Evolutionary conservation across 2,888 invertebrate species (phyloP).

Genomic region (Perdita meconis): DNA sequence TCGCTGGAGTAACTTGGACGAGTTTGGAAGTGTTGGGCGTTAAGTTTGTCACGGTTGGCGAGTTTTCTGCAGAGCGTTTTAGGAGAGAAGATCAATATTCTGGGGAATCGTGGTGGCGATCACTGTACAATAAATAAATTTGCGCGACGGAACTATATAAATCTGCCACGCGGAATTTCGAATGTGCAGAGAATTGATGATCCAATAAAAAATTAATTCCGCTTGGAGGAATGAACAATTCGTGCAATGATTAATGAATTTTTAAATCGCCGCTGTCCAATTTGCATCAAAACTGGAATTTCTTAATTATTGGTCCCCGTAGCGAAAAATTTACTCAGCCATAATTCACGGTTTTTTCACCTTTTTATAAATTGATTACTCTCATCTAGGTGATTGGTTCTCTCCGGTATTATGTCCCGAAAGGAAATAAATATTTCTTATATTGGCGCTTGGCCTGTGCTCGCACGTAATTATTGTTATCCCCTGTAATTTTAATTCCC

Average conservation of each 20-base stretch:
- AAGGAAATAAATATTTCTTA: conserved; percentile 32
- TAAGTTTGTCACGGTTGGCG: too few relatives aligned
- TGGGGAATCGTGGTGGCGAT: too few relatives aligned
- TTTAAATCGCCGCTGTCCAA: neutral
- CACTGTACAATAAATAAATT: too few relatives aligned
- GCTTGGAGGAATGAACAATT: neutral
- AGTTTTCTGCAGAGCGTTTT: too few relatives aligned
- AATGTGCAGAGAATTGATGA: too few relatives aligned
- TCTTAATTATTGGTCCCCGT: neutral
- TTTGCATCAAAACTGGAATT: neutral
- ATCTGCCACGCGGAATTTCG: too few relatives aligned
- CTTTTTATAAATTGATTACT: neutral
- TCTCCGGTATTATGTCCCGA: neutral
- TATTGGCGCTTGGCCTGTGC: conserved; percentile 13
- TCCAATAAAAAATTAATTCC: too few relatives aligned
- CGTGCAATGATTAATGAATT: neutral
- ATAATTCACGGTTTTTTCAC: neutral
- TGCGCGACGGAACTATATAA: too few relatives aligned
- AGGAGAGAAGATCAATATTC: too few relatives aligned
- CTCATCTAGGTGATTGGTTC: conserved; percentile 4
- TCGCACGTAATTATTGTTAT: conserved; percentile 38
- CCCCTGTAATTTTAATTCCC: conserved; percentile 35
- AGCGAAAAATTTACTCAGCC: neutral
- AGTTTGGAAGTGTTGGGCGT: too few relatives aligned
- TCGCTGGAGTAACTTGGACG: neutral